A percentile compares a stretch with the other conserved stretches of the same genome.
phyloP scores from a whole-genome alignment of 2,888 invertebrate genomes.

The Folsomia manolachei region DNA sequence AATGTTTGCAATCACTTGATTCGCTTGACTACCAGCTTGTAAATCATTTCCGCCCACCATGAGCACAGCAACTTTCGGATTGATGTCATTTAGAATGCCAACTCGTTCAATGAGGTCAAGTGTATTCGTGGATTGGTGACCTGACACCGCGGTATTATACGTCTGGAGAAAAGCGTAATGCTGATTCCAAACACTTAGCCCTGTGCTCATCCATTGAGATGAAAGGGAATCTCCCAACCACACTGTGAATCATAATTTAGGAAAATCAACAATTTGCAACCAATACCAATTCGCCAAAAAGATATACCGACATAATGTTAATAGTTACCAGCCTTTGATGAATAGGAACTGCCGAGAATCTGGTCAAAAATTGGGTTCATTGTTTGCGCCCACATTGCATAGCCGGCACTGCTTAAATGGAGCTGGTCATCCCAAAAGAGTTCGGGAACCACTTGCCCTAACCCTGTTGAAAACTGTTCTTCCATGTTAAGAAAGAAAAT shows the following conservation, averaged over 20 bases:
- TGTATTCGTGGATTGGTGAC: constrained; percentile 11
- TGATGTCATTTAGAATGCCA: constrained; percentile 14
- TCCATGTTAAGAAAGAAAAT: constrained; percentile 35
- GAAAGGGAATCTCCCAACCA: constrained; percentile 30
- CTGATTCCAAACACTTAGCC: constrained; percentile 18
- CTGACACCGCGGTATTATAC: constrained; percentile 1
- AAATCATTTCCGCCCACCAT: constrained; percentile 24
- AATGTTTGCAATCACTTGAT: constrained; percentile 14
- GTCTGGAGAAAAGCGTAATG: constrained; percentile 3
- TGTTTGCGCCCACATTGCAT: constrained; percentile 28
- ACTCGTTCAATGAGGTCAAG: constrained; percentile 18
- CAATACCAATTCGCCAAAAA: too few species aligned
- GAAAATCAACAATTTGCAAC: too few species aligned
- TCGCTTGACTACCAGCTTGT: constrained; percentile 2
- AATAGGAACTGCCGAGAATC: constrained; percentile 7
- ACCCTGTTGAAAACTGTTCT: constrained; percentile 17
- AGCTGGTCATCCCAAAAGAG: too few species aligned
- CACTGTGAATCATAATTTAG: too few species aligned
- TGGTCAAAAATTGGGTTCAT: constrained; percentile 28
- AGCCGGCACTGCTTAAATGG: constrained; percentile 26
- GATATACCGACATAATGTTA: too few species aligned
- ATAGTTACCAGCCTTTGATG: background rate
- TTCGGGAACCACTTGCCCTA: constrained; percentile 23
- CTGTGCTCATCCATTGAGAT: constrained; percentile 11
- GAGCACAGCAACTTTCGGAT: constrained; percentile 17